These are phyloP conservation scores for Valencia hispanica DNA, from an alignment of 2,797 vertebrate genomes.

Conservation along the genomic window DNA sequence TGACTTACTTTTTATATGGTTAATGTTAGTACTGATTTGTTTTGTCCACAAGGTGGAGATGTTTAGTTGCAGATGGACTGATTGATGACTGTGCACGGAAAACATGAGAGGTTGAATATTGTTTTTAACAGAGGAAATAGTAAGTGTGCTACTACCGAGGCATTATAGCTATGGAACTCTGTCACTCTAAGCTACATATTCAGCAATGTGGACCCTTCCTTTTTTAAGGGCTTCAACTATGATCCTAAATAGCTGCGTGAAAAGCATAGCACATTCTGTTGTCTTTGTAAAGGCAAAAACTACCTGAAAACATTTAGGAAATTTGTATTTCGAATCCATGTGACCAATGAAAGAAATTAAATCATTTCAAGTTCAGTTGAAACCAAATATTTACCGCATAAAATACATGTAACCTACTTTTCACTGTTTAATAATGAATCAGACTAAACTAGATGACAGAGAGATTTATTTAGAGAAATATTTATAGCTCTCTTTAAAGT, in stretches of 20 bases:
- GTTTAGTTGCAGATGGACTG: conserved; percentile 29
- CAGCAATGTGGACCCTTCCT: not conserved
- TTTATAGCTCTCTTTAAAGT: not conserved
- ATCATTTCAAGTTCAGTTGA: not conserved
- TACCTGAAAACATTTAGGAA: no score
- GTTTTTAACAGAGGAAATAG: not conserved
- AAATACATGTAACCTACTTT: not conserved
- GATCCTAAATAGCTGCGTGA: not conserved
- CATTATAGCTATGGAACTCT: not conserved
- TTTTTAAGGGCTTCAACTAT: not conserved
- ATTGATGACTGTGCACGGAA: not conserved
- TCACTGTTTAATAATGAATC: not conserved
- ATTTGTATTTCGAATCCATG: no score
- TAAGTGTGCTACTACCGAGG: not conserved
- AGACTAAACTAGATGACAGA: not conserved
- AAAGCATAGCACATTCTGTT: not conserved
- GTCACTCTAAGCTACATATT: not conserved
- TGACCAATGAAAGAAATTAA: not conserved
- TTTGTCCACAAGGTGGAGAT: conserved; percentile 67
- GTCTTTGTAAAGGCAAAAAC: not conserved
- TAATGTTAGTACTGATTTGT: not conserved
- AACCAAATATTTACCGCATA: not conserved
- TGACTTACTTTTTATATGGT: not conserved
- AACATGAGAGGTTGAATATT: not conserved
- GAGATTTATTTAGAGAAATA: not conserved